phyloP scores from a whole-genome alignment of 2,797 vertebrate species.

The Sciurus carolinensis region DNA sequence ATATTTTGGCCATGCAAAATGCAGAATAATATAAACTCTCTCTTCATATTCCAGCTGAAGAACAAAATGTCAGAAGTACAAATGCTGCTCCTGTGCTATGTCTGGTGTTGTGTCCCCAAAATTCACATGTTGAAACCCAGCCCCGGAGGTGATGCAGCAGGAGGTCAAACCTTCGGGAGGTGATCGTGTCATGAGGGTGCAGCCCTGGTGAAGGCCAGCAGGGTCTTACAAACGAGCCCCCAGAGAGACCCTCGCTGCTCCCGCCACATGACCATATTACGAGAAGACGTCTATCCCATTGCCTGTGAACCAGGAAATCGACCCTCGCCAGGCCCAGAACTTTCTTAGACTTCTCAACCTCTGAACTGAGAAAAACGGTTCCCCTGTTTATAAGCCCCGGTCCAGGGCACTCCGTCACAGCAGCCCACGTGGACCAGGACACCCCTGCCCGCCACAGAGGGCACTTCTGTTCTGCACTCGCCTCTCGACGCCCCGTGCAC shows the following conservation, averaged over 20 bases:
- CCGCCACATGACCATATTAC: rapidly evolving
- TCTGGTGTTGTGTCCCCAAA: background rate
- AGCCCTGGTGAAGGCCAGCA: no score
- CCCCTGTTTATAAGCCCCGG: background rate
- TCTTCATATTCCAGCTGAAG: background rate
- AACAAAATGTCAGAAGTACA: background rate
- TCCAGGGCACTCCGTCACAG: background rate
- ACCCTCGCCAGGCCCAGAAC: background rate
- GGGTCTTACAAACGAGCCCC: background rate
- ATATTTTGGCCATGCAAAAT: background rate
- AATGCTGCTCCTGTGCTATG: background rate
- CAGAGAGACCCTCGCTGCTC: background rate
- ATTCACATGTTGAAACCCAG: background rate
- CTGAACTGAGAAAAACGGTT: background rate
- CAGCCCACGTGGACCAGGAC: background rate
- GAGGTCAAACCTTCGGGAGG: background rate
- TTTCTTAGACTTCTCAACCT: background rate
- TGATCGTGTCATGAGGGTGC: background rate
- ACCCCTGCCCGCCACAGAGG: rapidly evolving
- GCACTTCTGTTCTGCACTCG: background rate
- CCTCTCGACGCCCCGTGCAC: background rate
- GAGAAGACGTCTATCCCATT: background rate
- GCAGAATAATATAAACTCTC: background rate
- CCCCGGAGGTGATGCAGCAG: background rate
- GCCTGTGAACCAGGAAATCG: background rate